Conservation (phyloP, 2,797 vertebrate species). For the Danio jaintianensis region DNA sequence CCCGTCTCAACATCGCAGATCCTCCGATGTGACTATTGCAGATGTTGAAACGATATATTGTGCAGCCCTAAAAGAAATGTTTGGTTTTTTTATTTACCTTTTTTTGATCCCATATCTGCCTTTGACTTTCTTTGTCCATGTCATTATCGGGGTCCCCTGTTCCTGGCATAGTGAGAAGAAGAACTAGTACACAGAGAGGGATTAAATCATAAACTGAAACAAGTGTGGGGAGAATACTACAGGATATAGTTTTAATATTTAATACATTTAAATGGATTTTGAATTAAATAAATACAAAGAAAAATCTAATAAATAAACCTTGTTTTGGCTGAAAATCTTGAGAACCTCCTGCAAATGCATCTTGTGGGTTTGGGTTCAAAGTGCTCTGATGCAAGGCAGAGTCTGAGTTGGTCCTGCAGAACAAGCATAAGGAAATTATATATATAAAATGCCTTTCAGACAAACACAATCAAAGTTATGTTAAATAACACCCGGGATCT, state of each 20-base stretch:
- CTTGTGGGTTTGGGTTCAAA: constrained; percentile 89
- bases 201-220: constrained; percentile 14
- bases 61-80: not conserved
- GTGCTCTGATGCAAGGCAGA: constrained; percentile 98
- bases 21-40: too few relatives aligned
- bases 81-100: constrained; percentile 87
- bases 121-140: constrained; percentile 81
- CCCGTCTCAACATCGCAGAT: too few relatives aligned
- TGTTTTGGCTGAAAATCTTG: constrained; percentile 95
- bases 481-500: too few relatives aligned
- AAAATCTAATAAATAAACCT: constrained; percentile 77
- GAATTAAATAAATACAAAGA: not conserved
- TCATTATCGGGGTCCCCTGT: constrained; percentile 84
- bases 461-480: too few relatives aligned
- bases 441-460: too few relatives aligned
- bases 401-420: constrained; percentile 94
- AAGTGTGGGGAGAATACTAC: not conserved
- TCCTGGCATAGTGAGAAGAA: constrained; percentile 88
- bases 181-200: constrained; percentile 74
- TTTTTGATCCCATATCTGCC: constrained; percentile 89
- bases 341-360: constrained; percentile 88
- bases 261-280: too few relatives aligned
- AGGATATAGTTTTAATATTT: not conserved
- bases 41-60: too few relatives aligned
- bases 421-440: constrained; percentile 14